Conservation (phyloP, 2,888 invertebrate species). For the Scrobipalpa atriplicella region DNA sequence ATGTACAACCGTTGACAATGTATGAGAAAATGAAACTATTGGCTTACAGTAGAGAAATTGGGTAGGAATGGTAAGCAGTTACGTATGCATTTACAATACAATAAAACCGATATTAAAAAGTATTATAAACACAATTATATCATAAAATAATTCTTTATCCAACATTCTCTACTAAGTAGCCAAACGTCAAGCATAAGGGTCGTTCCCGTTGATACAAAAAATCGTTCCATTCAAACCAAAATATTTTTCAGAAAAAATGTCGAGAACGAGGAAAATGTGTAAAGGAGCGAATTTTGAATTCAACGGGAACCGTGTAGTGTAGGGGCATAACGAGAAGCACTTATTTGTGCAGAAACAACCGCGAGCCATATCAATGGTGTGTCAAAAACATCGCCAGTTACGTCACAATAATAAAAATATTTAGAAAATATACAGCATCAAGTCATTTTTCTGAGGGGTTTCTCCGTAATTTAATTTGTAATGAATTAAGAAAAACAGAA, state of each 20-base stretch:
- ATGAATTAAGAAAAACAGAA: background rate
- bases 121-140: background rate
- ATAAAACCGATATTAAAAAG: background rate
- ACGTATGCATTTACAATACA: background rate
- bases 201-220: conserved; percentile 23
- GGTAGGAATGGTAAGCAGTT: background rate
- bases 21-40: conserved; percentile 23
- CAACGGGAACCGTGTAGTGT: conserved; percentile 1
- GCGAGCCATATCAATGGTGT: background rate
- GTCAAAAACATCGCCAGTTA: conserved; percentile 9
- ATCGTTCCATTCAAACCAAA: conserved; percentile 8
- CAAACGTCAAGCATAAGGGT: conserved; percentile 23
- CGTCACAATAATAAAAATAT: background rate
- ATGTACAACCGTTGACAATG: conserved; percentile 16
- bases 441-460: background rate
- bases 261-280: conserved; percentile 18
- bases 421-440: background rate
- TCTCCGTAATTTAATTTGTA: background rate
- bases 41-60: conserved; percentile 3
- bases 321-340: conserved; percentile 20
- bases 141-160: background rate
- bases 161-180: conserved; percentile 22
- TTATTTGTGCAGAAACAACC: conserved; percentile 23
- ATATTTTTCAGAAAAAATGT: conserved; percentile 11
- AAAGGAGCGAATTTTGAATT: conserved; percentile 12